Base-by-base conservation (phyloP, 92 coral and sea anemone genomes). In the Palythoa caribaeorum region DNA sequence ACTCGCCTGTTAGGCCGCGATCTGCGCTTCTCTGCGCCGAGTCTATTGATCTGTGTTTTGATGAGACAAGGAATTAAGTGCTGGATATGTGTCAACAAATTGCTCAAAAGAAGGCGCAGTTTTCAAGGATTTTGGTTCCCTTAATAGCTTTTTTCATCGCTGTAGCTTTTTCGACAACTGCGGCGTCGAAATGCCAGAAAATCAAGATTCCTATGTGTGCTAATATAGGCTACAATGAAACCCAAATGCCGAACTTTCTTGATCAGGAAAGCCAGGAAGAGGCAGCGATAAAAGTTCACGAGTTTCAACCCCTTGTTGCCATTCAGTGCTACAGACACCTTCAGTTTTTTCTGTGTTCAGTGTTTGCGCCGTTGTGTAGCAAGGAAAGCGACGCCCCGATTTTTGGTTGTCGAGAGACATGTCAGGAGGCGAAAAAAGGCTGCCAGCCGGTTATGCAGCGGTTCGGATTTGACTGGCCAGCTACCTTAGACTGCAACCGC, bases 381-480 rank as follows among this genome's bases (percentile, higher is more conserved):
- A 90, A 85, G 35, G 98, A 88, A 20, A 87, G 94, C 9, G 90
- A 91, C 50, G 90, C 89, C n/a, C 98, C 99, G 71, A 87, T 97
- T 38, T 90, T 91, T 83, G 90, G 98, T 72, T 97, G 99, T 53
- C 87, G 93, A 2, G 94, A 98, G 55, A 94, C 94, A 93, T 97
- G 99, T 74, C 97, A 94, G 59, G 94, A 92, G 28, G 97, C 99
- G 11, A 92, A 94, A 19, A 83, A 78, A 71, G 99, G 98, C 1
- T 97, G 99, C 44, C 55, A 89, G 2, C 94, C 94, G 1, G 89
- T 97, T 80, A 92, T 97, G 97, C 78, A 87, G 66, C 86, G 83
- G n/a, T 95, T 97, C 38, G 99, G 99, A 35, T 97, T 94, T 65
- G 93, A 92, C 84, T 97, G 99, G 99, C 99, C 99, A 10, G 98